Evolutionary conservation across 2,888 invertebrate genomes (phyloP), one percentile per base, ranked within the genome.

Genomic region (Callinectes sapidus): DNA sequence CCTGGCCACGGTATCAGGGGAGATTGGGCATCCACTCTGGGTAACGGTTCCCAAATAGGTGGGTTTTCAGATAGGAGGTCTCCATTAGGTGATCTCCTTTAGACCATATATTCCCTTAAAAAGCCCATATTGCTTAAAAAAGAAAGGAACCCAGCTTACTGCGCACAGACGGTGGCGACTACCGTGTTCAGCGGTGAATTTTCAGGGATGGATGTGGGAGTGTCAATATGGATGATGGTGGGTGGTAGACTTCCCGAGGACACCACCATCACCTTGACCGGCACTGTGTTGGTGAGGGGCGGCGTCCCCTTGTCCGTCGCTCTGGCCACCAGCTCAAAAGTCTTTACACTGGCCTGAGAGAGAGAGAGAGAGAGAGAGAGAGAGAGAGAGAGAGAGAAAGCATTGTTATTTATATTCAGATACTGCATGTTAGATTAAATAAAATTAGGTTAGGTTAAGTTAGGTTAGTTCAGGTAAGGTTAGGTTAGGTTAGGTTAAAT

Each of bases 171-270:
- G 95, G 97, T 96, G 28, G 97, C 97, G 23, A 99, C 97, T 96
- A 98, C 97, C 0, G 98, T 97, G 92, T 98, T 98, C 91, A 97
- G 96, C 2, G 97, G 96, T 95, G 97, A 97, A 94, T 96, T 96
- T 96, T 99, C 99, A 0, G 97, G 97, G 54, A 98, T 97, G 85
- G 97, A 97, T 95, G 97, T 42, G 10, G 91, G 90, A 2, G 86
- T 86, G 16, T 94, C 95, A 10, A 96, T 96, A 95, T 96, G 96
- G 90, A 97, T 96, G 95, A 98, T 98, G 88, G 97, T 96, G 66
- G 98, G 98, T 95, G 97, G 97, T 96, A 98, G 98, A 96, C 97
- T 98, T 95, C 97, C 97, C n/a, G 98, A 98, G 95, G 97, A 98
- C 10, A 98, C 98, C 54, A 99, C 98, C 94, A 97, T 97, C 95